Base-by-base conservation (phyloP, 2,797 vertebrate genomes). In the Coregonus sp. region DNA sequence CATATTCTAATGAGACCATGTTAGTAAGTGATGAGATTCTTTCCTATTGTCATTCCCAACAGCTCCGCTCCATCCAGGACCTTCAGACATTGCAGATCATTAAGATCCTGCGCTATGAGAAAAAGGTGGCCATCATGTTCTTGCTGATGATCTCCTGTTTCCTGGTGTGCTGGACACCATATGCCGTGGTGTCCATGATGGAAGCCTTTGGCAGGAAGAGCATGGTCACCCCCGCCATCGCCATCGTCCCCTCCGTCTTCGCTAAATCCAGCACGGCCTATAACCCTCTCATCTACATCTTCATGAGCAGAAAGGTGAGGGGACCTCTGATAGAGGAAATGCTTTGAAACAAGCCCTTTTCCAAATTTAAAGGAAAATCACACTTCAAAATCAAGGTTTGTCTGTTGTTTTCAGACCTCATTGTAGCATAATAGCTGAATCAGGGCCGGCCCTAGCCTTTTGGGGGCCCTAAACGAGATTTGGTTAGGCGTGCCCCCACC, bases 271-370 rank as follows among this genome's bases (percentile, higher is more conserved):
- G 95, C 90, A 95, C 95, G 0, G 94, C 94, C 52, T 97, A 96
- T 89, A 98, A 98, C 87, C 96, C 96, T 2, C 89, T 98, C 80
- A 97, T 98, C 89, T 98, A 97, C 18, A 92, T 95, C 81, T 95
- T 97, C 90, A 97, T 97, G 96, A 97, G 94, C 91, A 96, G 95
- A 91, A 98, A 97, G 96, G 98, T 99, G 88, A 86, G 84, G 2
- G 14, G 16, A 4, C 5, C 20, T 75, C 67, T 70, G 5, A 73
- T 80, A 76, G 76, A 76, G 12, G 16, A 16, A 70, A 33, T 3
- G 61, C 40, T 70, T 71, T 20, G 33, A 25, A 29, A 72, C 70
- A 25, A 70, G 12, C 56, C 16, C 33, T 50, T 15, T 71, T 47
- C 25, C 1, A 31, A 33, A 33, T 40, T 1, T 9, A 1, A 54